Conservation (phyloP, 2,113 vertebrate genomes). For the cat (Felis catus) region F.catus_Fca126_mat1.0 CM031419.1:163332501-163333000, state of each 20-base stretch:
- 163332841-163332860: too few relatives aligned
- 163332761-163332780: neutral
- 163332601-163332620: neutral
- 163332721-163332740: neutral
- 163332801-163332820: too few relatives aligned
- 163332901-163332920: too few relatives aligned
- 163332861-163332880: too few relatives aligned
- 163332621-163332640: neutral
- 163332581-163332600: neutral
- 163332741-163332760: neutral
- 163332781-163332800: too few relatives aligned
- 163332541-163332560: neutral
- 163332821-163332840: too few relatives aligned
- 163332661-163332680: slow-evolving; percentile 3
- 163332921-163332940: too few relatives aligned
- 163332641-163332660: neutral
- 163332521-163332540: neutral
- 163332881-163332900: too few relatives aligned
- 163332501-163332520: neutral
- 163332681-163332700: neutral
- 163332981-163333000: too few relatives aligned
- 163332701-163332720: neutral
- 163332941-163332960: too few relatives aligned
- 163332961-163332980: too few relatives aligned
- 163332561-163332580: neutral